Evolutionary conservation across 2,888 invertebrate species (phyloP), one percentile per base, ranked within the genome.

Genomic region (Eulithis testata): DNA sequence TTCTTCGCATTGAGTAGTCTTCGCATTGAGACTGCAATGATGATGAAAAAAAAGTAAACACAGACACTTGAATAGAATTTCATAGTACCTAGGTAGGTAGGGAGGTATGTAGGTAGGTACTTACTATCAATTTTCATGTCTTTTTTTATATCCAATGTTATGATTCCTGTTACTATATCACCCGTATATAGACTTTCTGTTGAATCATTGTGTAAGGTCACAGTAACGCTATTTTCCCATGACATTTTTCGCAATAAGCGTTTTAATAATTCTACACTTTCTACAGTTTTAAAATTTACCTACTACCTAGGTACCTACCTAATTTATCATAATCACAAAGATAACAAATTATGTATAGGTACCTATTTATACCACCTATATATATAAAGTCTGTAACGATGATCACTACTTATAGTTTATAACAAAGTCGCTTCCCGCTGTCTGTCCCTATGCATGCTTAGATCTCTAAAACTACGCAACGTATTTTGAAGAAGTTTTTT

Each of bases 101-200:
- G 21, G 21, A 21, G 2, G 21, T 21, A 21, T 21, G 21, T 40
- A 8, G 11, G 40, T 40, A 40, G 6, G 11, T 59, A 64, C 73
- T 79, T 84, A 92, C 92, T 74, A 75, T 87, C 80, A 65, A 91
- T 75, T 76, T 85, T 84, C 65, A 81, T 79, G 64, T 81, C 80
- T 69, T 83, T 82, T 52, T 84, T 80, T 68, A 89, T 81, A 67
- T 88, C 84, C 69, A 92, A 70, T 57, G 81, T 76, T n/a, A 90
- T 80, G 6, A 79, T 79, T 68, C 92, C 92, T 47, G 92, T 91
- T 47, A 92, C 87, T 57, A 91, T 85, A 76, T 90, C 87, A 66
- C 91, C 91, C 9, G 88, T 80, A 66, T 89, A 90, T 76, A 90
- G 85, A 72, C 78, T 81, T 61, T 83, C 87, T 45, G 84, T 85